Evolutionary conservation across 2,113 vertebrate genomes (phyloP), one percentile per base, ranked within the genome.

Genomic region (Oreocharis arfaki): DNA sequence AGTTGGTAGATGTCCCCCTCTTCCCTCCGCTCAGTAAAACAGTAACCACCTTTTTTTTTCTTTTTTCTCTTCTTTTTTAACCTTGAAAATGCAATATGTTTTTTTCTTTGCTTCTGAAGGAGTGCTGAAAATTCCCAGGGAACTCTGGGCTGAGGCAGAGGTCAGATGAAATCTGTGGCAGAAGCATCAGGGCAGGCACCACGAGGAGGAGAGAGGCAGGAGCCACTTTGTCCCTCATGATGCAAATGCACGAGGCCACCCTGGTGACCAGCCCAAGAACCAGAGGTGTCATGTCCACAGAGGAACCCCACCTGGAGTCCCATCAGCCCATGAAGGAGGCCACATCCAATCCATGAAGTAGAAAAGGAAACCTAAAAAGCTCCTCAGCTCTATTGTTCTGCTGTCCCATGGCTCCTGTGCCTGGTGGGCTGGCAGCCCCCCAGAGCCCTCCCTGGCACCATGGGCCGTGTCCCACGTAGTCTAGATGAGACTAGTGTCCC

Each of bases 291-390:
- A 16, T 56, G 70, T 23, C 28, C 30, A 9, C 35, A 42, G 33
- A 35, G n/a, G 32, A 24, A 50, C 16, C 6, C 33, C 3, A 3
- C 0, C 19, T 27, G 33, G 10, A 61, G 30, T 20, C 18, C 32
- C 13, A 13, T 55, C 9, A 1, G 0, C n/a, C 32, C 7, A 2
- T 2, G 3, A 27, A 39, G 27, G 16, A n/a, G 56, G 17, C 6
- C 13, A 12, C 0, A 1, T n/a, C 23, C 32, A 68, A 46, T 32
- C 73, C 49, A n/a, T 3, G 3, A 4, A 5, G 23, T 20, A 39
- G 37, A 24, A 83, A n/a, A 44, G 46, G 30, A 91, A 69, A 57
- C 23, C n/a, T 13, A 13, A 35, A 69, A 64, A 56, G 7, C 21
- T 85, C 41, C 42, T 84, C 35, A 26, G 19, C 18, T 49, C n/a